These are phyloP conservation scores for Simalia tracyae DNA, from an alignment of 2,797 vertebrate species.

Conservation along the genomic window DNA sequence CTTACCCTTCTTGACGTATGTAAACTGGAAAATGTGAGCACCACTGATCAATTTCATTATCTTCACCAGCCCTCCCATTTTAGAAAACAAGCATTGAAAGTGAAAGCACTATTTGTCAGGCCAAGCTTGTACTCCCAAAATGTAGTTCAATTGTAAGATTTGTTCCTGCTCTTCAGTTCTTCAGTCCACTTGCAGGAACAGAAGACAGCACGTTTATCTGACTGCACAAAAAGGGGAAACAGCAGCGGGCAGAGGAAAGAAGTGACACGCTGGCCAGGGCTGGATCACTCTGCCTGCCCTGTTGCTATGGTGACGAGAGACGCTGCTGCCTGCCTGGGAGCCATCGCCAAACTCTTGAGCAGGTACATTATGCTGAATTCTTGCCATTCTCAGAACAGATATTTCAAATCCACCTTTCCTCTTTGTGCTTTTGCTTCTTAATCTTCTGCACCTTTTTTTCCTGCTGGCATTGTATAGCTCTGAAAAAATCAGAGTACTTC, in stretches of 20 bases:
- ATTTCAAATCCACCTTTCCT: background rate
- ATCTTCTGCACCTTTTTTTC: background rate
- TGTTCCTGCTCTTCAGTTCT: background rate
- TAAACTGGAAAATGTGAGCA: background rate
- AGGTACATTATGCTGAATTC: background rate
- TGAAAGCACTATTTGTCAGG: background rate
- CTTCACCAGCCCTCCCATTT: background rate
- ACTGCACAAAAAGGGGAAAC: background rate
- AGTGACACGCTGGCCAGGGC: background rate
- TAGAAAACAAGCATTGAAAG: background rate
- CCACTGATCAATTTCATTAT: background rate
- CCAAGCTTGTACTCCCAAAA: background rate
- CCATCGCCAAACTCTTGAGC: background rate
- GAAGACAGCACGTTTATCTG: background rate
- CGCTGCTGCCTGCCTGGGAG: background rate
- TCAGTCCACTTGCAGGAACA: background rate
- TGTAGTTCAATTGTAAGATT: background rate
- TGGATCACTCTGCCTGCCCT: background rate
- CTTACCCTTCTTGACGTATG: background rate
- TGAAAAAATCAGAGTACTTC: background rate
- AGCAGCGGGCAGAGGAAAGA: background rate
- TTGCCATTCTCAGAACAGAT: background rate
- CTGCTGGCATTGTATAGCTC: background rate
- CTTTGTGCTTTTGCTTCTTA: background rate
- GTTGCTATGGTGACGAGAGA: conserved; percentile 17